These are phyloP conservation scores for Latrodectus hesperus DNA, from an alignment of 2,888 invertebrate species.

Conservation along the genomic window DNA sequence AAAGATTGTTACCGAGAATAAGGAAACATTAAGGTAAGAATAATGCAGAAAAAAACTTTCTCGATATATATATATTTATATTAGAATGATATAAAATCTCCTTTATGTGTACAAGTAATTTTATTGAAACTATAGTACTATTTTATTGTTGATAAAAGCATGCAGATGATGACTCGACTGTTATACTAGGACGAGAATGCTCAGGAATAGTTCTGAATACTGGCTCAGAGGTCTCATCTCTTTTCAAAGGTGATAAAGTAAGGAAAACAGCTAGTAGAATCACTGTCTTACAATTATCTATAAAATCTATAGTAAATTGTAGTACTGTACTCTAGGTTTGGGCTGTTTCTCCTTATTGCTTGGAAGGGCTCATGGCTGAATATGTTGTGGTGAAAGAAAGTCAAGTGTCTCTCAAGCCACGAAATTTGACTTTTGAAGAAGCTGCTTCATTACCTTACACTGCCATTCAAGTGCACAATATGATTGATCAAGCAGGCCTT, in stretches of 20 bases:
- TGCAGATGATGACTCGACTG: conserved; percentile 74
- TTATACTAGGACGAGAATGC: conserved; percentile 81
- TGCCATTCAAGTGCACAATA: conserved; percentile 79
- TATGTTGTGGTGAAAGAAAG: conserved; percentile 77
- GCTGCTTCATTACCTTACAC: conserved; percentile 80
- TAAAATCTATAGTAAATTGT: neutral
- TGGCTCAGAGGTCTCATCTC: conserved; percentile 79
- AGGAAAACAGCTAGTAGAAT: neutral
- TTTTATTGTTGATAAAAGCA: conserved; percentile 14
- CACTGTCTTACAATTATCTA: neutral
- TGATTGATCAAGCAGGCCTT: conserved; percentile 77
- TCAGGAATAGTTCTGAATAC: conserved; percentile 80
- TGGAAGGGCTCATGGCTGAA: conserved; percentile 79
- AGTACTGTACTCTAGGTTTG: conserved; percentile 73
- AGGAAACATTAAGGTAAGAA: too few relatives aligned
- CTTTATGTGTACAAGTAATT: neutral
- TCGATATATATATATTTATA: too few relatives aligned
- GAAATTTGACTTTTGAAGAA: conserved; percentile 79
- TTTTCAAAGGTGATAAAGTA: conserved; percentile 81
- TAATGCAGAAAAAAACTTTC: too few relatives aligned
- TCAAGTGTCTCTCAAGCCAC: conserved; percentile 78
- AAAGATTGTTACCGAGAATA: too few relatives aligned
- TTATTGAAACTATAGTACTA: neutral
- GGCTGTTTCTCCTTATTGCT: conserved; percentile 79
- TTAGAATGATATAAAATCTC: too few relatives aligned